Evolutionary conservation across 2,797 vertebrate species (phyloP).

Genomic region (Remorina albescens): DNA sequence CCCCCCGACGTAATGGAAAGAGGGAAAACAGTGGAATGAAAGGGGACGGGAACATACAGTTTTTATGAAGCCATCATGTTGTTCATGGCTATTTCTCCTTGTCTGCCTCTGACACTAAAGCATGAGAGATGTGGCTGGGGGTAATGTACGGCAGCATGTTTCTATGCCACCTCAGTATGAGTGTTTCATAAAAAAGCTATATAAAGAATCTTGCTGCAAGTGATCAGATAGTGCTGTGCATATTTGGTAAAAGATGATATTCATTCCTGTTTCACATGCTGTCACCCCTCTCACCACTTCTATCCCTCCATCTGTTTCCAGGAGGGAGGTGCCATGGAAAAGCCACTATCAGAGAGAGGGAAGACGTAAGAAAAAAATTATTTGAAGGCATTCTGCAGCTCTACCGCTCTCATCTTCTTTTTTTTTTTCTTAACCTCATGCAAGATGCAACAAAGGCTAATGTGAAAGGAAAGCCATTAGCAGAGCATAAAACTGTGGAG

Average conservation of each 20-base stretch:
- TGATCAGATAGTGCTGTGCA: not conserved
- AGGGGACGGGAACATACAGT: conserved; percentile 56
- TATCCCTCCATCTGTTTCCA: conserved; percentile 56
- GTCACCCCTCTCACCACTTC: conserved; percentile 35
- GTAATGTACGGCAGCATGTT: conserved; percentile 7
- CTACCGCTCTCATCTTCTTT: conserved; percentile 42
- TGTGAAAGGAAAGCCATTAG: conserved; percentile 35
- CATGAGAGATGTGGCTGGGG: conserved; percentile 17
- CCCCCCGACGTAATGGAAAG: conserved; percentile 34
- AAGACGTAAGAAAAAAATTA: conserved; percentile 34
- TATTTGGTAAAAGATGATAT: conserved; percentile 25
- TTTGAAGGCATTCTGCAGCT: conserved; percentile 52
- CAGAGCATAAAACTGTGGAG: conserved; percentile 15
- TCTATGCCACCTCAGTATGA: conserved; percentile 7
- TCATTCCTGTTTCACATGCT: conserved; percentile 30
- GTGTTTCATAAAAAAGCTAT: not conserved
- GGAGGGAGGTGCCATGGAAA: conserved; percentile 64
- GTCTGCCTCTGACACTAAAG: conserved; percentile 44
- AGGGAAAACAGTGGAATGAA: conserved; percentile 44
- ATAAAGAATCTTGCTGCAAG: not conserved
- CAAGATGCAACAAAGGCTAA: conserved; percentile 36
- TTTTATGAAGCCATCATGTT: conserved; percentile 71
- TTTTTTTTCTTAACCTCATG: conserved; percentile 31
- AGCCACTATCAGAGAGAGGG: conserved; percentile 47
- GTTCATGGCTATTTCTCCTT: conserved; percentile 47